phyloP scores from a whole-genome alignment of 92 coral and sea anemone species.

The Epizoanthus illoricatus region DNA sequence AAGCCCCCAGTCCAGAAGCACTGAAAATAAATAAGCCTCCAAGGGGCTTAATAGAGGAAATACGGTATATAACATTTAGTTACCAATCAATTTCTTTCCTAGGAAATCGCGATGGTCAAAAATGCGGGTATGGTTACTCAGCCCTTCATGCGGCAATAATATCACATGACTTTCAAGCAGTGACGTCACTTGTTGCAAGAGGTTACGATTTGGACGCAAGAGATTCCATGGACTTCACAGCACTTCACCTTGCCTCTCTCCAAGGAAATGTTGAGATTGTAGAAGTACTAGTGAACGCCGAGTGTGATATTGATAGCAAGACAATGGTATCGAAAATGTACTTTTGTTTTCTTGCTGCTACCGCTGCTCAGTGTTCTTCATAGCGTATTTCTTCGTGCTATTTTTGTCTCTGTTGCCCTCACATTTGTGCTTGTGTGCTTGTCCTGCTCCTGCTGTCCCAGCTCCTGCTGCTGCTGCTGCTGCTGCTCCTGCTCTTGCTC shows the following conservation, averaged over 20 bases:
- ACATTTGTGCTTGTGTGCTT: not conserved
- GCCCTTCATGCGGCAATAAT: slow-evolving; percentile 75
- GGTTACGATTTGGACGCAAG: slow-evolving; percentile 62
- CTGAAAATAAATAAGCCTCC: too few relatives aligned
- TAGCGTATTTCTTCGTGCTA: not conserved
- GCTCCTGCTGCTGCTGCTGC: too few relatives aligned
- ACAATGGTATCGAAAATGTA: slow-evolving; percentile 52
- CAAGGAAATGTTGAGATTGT: slow-evolving; percentile 58
- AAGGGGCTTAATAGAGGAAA: too few relatives aligned
- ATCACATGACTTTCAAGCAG: slow-evolving; percentile 57
- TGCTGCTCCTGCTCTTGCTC: too few relatives aligned
- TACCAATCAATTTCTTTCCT: not conserved
- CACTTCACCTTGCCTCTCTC: slow-evolving; percentile 77
- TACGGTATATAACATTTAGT: too few relatives aligned
- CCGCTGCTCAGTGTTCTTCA: not conserved
- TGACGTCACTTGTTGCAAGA: slow-evolving; percentile 42
- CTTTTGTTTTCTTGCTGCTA: too few relatives aligned
- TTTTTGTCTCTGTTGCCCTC: not conserved
- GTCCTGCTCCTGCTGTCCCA: too few relatives aligned
- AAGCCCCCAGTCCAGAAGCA: too few relatives aligned
- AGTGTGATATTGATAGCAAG: slow-evolving; percentile 58
- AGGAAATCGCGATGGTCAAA: slow-evolving; percentile 25
- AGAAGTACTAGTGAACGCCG: slow-evolving; percentile 55
- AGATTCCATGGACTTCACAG: slow-evolving; percentile 81
- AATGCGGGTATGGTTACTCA: slow-evolving; percentile 72